These are phyloP conservation scores for Suricata suricatta DNA, from an alignment of 2,113 vertebrate genomes.

Conservation along the genomic window DNA sequence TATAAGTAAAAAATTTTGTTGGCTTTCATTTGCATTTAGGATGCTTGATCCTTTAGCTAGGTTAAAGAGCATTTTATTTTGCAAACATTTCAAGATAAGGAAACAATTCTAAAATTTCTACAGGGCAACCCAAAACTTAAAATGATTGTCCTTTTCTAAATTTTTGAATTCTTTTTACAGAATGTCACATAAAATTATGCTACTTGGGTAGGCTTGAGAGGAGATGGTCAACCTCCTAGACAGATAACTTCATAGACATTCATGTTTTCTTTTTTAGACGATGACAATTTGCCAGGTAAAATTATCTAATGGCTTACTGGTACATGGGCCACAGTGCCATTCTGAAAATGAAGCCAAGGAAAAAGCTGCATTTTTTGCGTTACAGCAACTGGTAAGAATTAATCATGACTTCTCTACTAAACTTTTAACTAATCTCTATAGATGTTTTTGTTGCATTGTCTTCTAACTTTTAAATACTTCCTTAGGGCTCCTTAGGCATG, in stretches of 20 bases:
- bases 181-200: not conserved
- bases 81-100: not conserved
- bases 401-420: not conserved
- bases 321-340: conserved; percentile 94
- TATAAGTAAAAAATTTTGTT: not conserved
- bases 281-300: conserved; percentile 94
- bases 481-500: conserved; percentile 91
- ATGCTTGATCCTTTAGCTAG: not conserved
- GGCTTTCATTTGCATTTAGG: not conserved
- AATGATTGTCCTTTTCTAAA: not conserved
- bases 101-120: not conserved
- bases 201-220: not conserved
- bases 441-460: conserved; percentile 16
- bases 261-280: conserved; percentile 84
- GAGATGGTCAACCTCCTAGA: not conserved
- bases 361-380: conserved; percentile 93
- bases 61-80: conserved; percentile 16
- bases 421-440: not conserved
- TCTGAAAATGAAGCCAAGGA: conserved; percentile 96
- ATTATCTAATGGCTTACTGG: conserved; percentile 92
- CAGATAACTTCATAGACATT: conserved; percentile 11
- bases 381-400: conserved; percentile 93
- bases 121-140: not conserved
- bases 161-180: conserved; percentile 21
- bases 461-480: conserved; percentile 59